Conservation (phyloP, 2,888 invertebrate species). For the Oxyscelio sp. region DNA sequence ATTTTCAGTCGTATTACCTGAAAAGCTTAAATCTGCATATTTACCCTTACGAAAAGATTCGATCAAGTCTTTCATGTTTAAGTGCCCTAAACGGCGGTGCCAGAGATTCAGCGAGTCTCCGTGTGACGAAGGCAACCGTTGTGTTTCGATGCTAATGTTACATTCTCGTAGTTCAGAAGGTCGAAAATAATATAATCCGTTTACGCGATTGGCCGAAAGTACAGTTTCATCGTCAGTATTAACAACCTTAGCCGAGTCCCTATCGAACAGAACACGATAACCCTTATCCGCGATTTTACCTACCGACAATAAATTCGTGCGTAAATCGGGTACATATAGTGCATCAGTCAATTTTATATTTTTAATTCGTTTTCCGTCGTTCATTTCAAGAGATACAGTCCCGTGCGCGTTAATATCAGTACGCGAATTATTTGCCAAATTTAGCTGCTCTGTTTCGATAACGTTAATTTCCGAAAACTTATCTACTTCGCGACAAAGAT, state of each 20-base stretch:
- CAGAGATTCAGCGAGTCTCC: neutral
- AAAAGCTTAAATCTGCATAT: neutral
- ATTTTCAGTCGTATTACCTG: neutral
- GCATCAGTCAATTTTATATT: neutral
- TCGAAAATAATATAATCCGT: neutral
- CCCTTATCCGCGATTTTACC: too few relatives aligned
- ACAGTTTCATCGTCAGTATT: neutral
- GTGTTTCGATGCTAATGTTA: too few relatives aligned
- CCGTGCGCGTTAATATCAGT: conserved; percentile 1
- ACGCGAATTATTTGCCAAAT: neutral
- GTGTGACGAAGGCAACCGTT: too few relatives aligned
- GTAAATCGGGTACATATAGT: too few relatives aligned
- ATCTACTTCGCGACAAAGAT: conserved; percentile 27
- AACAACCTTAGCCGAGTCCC: too few relatives aligned
- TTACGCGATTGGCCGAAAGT: neutral
- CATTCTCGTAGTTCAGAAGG: neutral
- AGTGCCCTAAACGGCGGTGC: neutral
- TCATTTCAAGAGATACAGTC: neutral
- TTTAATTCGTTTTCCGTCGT: neutral
- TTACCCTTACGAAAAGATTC: neutral
- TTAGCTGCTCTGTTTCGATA: neutral
- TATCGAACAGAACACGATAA: too few relatives aligned
- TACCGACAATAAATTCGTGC: too few relatives aligned
- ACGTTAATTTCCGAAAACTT: neutral
- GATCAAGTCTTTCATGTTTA: neutral